Conservation (phyloP, 2,888 invertebrate species). For the Tineola bisselliella region DNA sequence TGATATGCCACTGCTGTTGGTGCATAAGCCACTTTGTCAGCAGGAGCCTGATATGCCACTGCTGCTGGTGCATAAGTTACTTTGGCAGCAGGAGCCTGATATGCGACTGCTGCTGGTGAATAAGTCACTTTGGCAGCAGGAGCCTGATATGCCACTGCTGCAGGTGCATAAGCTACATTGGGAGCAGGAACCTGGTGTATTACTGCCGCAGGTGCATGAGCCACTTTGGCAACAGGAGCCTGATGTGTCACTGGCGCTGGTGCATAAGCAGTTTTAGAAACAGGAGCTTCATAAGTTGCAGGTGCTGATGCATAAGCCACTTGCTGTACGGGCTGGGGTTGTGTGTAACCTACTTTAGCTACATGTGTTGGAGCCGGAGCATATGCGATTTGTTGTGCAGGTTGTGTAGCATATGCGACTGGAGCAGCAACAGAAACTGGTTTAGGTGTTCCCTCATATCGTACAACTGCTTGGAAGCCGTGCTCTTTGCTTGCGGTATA, state of each 20-base stretch:
- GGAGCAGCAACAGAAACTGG: not conserved
- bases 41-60: conserved; percentile 17
- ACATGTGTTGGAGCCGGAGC: conserved; percentile 6
- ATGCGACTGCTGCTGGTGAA: conserved; percentile 19
- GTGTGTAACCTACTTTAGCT: conserved; percentile 1
- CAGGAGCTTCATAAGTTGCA: conserved; percentile 17
- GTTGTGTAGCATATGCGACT: not conserved
- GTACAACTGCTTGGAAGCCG: conserved; percentile 22
- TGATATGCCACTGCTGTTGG: conserved; percentile 14
- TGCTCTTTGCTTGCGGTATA: conserved; percentile 21
- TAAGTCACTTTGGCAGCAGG: conserved; percentile 26
- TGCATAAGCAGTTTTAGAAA: conserved; percentile 19
- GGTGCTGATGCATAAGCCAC: conserved; percentile 21
- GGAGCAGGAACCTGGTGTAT: not conserved
- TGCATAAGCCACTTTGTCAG: conserved; percentile 19
- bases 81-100: conserved; percentile 23
- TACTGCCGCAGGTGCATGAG: not conserved
- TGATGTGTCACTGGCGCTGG: conserved; percentile 14
- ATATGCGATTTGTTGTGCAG: not conserved
- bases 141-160: conserved; percentile 15
- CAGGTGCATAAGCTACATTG: not conserved
- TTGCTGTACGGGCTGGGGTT: conserved; percentile 23
- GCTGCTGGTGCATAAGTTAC: conserved; percentile 16
- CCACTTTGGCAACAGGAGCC: conserved; percentile 13
- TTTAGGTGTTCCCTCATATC: conserved; percentile 16